Evolutionary conservation across 1,140 invertebrate species (phyloP), one percentile per base, ranked within the genome.

Genomic region (Anthonomus grandis): DNA sequence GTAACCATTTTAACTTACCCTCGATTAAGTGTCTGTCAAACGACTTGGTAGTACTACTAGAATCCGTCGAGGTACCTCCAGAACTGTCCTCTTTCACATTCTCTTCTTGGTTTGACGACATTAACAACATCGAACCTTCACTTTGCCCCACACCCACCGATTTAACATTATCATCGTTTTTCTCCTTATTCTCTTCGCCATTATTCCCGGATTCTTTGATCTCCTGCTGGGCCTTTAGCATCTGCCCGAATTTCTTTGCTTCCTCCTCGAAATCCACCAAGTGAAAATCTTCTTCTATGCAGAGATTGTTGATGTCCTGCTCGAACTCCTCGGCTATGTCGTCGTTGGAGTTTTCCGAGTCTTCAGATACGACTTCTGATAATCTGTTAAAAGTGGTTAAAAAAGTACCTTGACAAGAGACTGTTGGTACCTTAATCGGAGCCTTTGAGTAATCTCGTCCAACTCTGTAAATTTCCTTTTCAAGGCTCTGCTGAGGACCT

Each of bases 401-500:
- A n/a, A n/a, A n/a, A n/a, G 1, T 1, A 1, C 17, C 17, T 39
- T 17, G 0, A 15, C 9, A 45, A 22, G 1, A 47, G 23, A 37
- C 34, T 34, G n/a, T n/a, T n/a, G n/a, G n/a, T 48, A 49, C 54
- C 54, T 57, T 6, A 75, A 75, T 34, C 77, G 71, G 21, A 84
- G 60, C 45, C 83, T 70, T 67, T 81, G 75, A 8, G 80, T 83
- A 27, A 84, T 84, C 70, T 82, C 79, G 60, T 83, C 80, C 13
- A 84, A 53, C 69, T 84, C 83, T 0, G 74, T 78, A 27, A 83
- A 78, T 72, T 84, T 83, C 59, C 81, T 72, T 60, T 82, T 83
- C 21, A 70, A 75, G 57, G 74, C 72, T 52, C 75, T 69, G 18
- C 73, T 74, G 9, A 78, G 62, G 54, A 74, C 64, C 48, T 71